phyloP scores from a whole-genome alignment of 2,113 vertebrate species.

The Chaetorhynchus papuensis region DNA sequence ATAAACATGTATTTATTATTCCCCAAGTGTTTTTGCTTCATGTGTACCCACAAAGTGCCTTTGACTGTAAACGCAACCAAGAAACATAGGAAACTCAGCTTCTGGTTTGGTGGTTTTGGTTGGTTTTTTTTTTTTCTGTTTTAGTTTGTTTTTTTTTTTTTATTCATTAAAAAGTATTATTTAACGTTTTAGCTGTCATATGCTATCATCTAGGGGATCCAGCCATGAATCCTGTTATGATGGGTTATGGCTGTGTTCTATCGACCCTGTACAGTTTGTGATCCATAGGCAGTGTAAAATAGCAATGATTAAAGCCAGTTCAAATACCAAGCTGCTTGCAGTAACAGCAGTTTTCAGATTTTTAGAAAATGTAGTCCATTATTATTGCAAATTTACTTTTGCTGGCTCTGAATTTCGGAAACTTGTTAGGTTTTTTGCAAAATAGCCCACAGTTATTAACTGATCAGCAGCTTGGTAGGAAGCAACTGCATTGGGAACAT shows the following conservation, averaged over 20 bases:
- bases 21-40: background rate
- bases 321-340: background rate
- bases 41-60: background rate
- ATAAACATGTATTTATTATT: background rate
- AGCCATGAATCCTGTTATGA: background rate
- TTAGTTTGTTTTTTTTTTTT: too few relatives aligned
- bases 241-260: background rate
- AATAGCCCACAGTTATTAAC: background rate
- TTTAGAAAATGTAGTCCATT: background rate
- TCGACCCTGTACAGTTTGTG: background rate
- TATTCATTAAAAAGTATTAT: background rate
- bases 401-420: background rate
- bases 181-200: background rate
- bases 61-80: background rate
- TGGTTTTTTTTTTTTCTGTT: rapidly evolving
- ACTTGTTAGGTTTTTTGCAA: background rate
- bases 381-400: background rate
- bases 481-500: rapidly evolving
- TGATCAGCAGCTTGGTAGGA: background rate
- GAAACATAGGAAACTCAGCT: background rate
- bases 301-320: background rate
- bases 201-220: background rate
- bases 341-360: background rate
- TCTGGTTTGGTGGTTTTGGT: background rate
- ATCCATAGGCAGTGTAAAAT: background rate